Evolutionary conservation across 2,888 invertebrate species (phyloP).

Genomic region (Notocelia uddmanniana): DNA sequence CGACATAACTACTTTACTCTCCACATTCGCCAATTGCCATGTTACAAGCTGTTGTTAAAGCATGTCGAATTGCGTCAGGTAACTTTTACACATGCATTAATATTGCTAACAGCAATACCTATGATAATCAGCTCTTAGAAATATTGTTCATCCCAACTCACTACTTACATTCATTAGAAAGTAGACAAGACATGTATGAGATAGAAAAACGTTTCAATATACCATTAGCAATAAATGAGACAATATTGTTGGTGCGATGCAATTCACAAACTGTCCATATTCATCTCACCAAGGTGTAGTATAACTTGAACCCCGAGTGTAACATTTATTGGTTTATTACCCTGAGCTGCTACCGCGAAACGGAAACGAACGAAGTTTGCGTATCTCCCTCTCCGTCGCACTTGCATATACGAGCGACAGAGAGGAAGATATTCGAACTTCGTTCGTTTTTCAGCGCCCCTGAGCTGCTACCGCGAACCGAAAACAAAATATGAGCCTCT

Average conservation of each 20-base stretch:
- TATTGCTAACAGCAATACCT: background rate
- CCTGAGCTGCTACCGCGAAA: too few relatives aligned
- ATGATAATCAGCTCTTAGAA: conserved; percentile 11
- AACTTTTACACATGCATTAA: background rate
- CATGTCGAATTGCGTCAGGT: background rate
- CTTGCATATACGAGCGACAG: too few relatives aligned
- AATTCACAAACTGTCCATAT: background rate
- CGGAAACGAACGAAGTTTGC: too few relatives aligned
- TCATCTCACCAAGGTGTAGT: background rate
- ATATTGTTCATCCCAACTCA: conserved; percentile 8
- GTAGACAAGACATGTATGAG: conserved; percentile 24
- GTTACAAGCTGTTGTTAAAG: too few relatives aligned
- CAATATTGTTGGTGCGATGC: conserved; percentile 66
- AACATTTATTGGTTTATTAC: too few relatives aligned
- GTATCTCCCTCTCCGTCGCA: too few relatives aligned
- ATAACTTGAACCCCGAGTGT: background rate
- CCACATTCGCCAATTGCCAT: too few relatives aligned
- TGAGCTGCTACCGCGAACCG: too few relatives aligned
- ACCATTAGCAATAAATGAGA: conserved; percentile 82
- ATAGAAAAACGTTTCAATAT: conserved; percentile 62
- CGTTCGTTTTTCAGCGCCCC: too few relatives aligned
- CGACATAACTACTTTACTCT: too few relatives aligned
- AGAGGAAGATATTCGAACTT: too few relatives aligned
- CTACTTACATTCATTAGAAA: conserved; percentile 41
- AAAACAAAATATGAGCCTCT: too few relatives aligned